These are phyloP conservation scores for Monomorium pharaonis DNA, from an alignment of 1,140 invertebrate species.

Conservation along the genomic window DNA sequence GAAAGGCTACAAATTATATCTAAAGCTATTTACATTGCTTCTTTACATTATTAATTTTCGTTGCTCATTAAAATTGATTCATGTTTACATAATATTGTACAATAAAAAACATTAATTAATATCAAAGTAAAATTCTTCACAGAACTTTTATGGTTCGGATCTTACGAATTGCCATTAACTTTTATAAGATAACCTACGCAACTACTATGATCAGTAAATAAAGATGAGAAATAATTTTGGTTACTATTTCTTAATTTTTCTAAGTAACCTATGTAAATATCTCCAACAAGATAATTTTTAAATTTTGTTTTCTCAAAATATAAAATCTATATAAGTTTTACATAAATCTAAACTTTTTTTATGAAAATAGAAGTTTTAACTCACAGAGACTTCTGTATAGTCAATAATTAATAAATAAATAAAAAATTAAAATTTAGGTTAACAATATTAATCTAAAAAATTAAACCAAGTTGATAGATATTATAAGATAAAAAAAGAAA, in stretches of 20 bases:
- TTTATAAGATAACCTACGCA: background rate
- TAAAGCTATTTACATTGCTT: background rate
- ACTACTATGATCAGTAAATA: background rate
- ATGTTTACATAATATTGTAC: background rate
- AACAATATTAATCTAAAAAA: no score
- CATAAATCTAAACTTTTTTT: no score
- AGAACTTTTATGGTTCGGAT: background rate
- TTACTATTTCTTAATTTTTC: background rate
- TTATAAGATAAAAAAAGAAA: no score
- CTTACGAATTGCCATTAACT: background rate
- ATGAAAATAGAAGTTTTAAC: no score
- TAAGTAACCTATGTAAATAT: no score
- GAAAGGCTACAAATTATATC: slow-evolving; percentile 13
- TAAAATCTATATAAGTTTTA: no score
- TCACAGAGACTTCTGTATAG: no score
- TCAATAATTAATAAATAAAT: no score
- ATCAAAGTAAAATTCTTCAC: background rate
- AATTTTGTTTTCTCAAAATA: no score
- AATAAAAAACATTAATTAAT: background rate
- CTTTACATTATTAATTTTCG: background rate
- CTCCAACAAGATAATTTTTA: no score
- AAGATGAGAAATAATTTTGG: background rate
- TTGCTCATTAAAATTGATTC: background rate
- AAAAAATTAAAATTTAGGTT: no score
- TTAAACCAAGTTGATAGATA: no score